Conservation (phyloP, 2,113 vertebrate genomes). For the Leiothrix lutea region DNA sequence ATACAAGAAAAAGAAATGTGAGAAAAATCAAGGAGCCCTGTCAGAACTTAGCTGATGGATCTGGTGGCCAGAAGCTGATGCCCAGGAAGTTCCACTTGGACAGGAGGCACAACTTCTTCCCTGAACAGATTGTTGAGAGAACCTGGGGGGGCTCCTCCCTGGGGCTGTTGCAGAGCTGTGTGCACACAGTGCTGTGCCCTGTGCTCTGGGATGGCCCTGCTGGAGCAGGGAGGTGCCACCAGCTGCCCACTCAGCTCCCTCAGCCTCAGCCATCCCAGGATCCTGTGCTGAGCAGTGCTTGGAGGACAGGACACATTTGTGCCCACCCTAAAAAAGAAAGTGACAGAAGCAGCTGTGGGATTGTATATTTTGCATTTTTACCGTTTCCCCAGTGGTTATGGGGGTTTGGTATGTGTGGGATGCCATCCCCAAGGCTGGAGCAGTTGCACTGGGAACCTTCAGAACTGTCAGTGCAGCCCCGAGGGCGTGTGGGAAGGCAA, state of each 20-base stretch:
- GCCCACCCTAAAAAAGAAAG: not conserved
- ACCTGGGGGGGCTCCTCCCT: not conserved
- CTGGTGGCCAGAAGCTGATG: not conserved
- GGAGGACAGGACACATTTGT: accelerated
- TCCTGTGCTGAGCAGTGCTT: accelerated
- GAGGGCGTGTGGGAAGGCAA: not conserved
- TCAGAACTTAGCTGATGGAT: not conserved
- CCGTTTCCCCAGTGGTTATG: not conserved
- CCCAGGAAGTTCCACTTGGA: not conserved
- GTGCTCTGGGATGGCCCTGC: not conserved
- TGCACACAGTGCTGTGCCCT: not conserved
- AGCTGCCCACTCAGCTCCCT: accelerated
- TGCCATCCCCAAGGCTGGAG: not conserved
- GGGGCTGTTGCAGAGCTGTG: not conserved
- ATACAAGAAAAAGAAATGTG: not conserved
- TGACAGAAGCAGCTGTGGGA: not conserved
- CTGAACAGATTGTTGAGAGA: accelerated
- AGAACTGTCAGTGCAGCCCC: not conserved
- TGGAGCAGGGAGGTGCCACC: not conserved
- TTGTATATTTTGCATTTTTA: not conserved
- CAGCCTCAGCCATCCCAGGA: accelerated
- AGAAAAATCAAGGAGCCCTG: not conserved
- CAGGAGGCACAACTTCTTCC: not conserved
- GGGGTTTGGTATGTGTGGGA: not conserved
- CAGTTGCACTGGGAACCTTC: not conserved